These are phyloP conservation scores for Aphelocoma californica DNA, from an alignment of 2,797 vertebrate species.

Conservation along the genomic window DNA sequence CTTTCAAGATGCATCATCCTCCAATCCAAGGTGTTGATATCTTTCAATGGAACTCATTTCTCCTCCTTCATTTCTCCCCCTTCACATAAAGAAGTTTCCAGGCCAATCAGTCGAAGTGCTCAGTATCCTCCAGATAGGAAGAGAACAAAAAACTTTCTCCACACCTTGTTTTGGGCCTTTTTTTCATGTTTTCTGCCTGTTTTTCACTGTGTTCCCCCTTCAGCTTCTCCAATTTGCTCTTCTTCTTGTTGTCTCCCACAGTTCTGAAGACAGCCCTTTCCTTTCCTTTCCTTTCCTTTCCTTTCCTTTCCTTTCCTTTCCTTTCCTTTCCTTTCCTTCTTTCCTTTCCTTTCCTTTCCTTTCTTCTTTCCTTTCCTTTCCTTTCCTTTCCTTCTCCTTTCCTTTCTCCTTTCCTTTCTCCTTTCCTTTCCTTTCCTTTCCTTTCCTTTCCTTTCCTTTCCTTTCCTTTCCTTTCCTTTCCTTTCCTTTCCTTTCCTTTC, in stretches of 20 bases:
- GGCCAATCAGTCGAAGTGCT: accelerated
- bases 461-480: no score
- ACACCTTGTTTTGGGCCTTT: background rate
- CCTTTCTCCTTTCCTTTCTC: no score
- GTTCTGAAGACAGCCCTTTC: background rate
- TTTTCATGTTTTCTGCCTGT: background rate
- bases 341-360: no score
- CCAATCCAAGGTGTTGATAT: background rate
- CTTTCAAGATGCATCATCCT: background rate
- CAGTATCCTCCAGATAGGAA: background rate
- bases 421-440: no score
- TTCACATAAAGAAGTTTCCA: background rate
- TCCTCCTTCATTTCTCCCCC: background rate
- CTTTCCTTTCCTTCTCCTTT: no score
- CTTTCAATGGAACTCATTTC: background rate
- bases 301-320: no score
- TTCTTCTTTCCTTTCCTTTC: no score
- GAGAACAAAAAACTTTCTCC: background rate
- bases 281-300: background rate
- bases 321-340: no score
- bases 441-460: no score
- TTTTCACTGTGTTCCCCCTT: accelerated
- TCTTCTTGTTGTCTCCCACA: background rate
- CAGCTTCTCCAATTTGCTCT: background rate
- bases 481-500: no score